Conservation (phyloP, 2,113 vertebrate genomes). For the Propithecus coquereli region DNA sequence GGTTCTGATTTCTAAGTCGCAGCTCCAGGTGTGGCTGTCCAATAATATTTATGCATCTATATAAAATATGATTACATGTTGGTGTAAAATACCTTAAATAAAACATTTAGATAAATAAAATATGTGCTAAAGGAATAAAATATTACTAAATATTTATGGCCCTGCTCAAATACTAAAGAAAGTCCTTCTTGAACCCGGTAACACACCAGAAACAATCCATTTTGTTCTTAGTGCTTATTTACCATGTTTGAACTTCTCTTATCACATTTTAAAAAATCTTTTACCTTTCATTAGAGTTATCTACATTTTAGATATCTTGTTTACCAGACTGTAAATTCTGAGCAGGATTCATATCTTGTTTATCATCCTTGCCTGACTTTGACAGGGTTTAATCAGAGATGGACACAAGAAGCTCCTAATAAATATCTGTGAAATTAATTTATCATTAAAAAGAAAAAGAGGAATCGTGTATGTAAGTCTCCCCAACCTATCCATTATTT, state of each 20-base stretch:
- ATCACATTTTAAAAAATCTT: background rate
- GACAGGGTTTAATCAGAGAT: background rate
- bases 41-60: background rate
- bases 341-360: background rate
- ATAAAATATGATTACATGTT: background rate
- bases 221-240: slow-evolving; percentile 1
- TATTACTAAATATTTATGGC: background rate
- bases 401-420: background rate
- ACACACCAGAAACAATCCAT: background rate
- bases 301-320: background rate
- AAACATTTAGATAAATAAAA: background rate
- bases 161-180: background rate
- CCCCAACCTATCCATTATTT: background rate
- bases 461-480: background rate
- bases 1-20: background rate
- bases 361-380: background rate
- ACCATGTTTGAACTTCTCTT: background rate
- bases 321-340: background rate
- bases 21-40: background rate
- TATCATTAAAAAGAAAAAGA: background rate
- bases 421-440: background rate
- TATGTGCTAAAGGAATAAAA: background rate
- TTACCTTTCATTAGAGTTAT: background rate
- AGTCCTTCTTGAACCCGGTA: background rate
- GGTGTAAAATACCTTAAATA: background rate